These are phyloP conservation scores for Metopia argyrocephala DNA, from an alignment of 2,888 invertebrate species.

Conservation along the genomic window DNA sequence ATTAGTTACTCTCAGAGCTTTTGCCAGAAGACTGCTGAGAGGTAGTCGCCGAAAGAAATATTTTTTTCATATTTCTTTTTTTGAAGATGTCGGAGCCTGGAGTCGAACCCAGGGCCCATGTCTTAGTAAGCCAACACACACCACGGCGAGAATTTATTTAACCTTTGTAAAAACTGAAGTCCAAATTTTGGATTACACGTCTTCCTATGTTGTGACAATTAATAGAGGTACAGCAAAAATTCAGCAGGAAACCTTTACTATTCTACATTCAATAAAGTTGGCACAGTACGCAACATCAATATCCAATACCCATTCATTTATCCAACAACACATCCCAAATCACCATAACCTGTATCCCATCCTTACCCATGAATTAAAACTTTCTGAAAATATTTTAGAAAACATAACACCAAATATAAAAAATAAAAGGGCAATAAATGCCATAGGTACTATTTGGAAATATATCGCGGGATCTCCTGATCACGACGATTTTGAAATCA, in stretches of 20 bases:
- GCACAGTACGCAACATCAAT: slow-evolving; percentile 23
- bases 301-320: slow-evolving; percentile 13
- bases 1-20: too few relatives aligned
- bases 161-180: neutral
- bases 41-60: too few relatives aligned
- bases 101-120: too few relatives aligned
- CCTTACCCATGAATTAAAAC: slow-evolving; percentile 20
- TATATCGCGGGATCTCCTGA: slow-evolving; percentile 22
- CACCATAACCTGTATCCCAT: slow-evolving; percentile 19
- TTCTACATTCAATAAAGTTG: slow-evolving; percentile 20
- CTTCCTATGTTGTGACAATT: slow-evolving; percentile 20
- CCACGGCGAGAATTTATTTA: too few relatives aligned
- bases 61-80: too few relatives aligned
- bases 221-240: slow-evolving; percentile 6
- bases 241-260: slow-evolving; percentile 27
- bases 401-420: slow-evolving; percentile 25
- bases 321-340: slow-evolving; percentile 31
- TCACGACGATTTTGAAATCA: slow-evolving; percentile 28
- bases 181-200: slow-evolving; percentile 23
- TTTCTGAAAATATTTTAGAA: slow-evolving; percentile 13
- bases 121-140: too few relatives aligned
- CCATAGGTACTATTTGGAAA: slow-evolving; percentile 30
- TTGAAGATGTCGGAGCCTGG: too few relatives aligned
- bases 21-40: too few relatives aligned
- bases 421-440: slow-evolving; percentile 39